Percentiles rank a stretch among this genome's conserved stretches.
Conservation (phyloP, 35 echinoderm and acorn worm species). For the Ptychodera flava region DNA sequence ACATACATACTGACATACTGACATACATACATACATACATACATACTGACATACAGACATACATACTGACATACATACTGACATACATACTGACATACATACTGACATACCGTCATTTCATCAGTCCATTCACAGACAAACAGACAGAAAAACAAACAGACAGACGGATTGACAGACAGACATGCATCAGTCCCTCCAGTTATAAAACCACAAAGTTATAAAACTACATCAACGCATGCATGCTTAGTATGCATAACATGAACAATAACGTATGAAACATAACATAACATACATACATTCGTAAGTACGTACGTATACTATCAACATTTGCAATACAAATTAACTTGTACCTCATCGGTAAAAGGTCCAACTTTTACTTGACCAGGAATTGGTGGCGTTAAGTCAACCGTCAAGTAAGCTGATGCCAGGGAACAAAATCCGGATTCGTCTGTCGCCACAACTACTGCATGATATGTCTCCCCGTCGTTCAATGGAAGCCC, state of each 20-base stretch:
- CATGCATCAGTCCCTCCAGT: not conserved
- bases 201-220: not conserved
- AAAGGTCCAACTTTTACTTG: conserved; percentile 17
- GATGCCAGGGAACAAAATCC: conserved; percentile 22
- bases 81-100: too few relatives aligned
- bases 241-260: not conserved
- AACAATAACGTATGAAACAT: not conserved
- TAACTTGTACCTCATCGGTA: too few relatives aligned
- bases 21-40: too few relatives aligned
- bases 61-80: too few relatives aligned
- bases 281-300: conserved; percentile 35
- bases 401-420: conserved; percentile 16
- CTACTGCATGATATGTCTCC: conserved; percentile 8
- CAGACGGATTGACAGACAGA: too few relatives aligned
- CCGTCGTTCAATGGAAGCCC: conserved; percentile 5
- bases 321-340: too few relatives aligned
- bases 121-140: too few relatives aligned
- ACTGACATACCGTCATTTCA: too few relatives aligned
- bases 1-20: too few relatives aligned
- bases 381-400: conserved; percentile 23
- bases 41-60: too few relatives aligned
- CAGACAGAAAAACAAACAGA: too few relatives aligned
- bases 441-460: conserved; percentile 15
- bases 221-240: not conserved
- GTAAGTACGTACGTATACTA: too few relatives aligned